Percentiles rank a stretch among this genome's conserved stretches.
Conservation (phyloP, 2,797 vertebrate species). For the Oryzias dopingdopingensis region DNA sequence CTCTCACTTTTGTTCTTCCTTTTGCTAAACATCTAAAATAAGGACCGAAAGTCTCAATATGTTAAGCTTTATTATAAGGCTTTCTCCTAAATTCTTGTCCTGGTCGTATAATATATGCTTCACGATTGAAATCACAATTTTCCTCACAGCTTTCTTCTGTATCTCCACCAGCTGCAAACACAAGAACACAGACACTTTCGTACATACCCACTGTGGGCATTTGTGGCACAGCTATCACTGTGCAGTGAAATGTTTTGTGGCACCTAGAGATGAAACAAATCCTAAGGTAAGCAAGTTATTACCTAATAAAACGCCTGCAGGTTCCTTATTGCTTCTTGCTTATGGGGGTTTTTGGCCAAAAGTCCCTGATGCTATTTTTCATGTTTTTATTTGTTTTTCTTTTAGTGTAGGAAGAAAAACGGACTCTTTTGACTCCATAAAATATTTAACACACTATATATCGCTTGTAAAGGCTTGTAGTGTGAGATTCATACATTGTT, state of each 20-base stretch:
- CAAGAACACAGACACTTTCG: slow-evolving; percentile 5
- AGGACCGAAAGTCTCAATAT: background rate
- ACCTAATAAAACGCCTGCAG: slow-evolving; percentile 49
- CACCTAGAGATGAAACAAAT: slow-evolving; percentile 41
- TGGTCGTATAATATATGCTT: slow-evolving; percentile 52
- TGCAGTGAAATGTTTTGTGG: slow-evolving; percentile 48
- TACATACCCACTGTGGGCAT: slow-evolving; percentile 9
- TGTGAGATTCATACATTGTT: slow-evolving; percentile 33
- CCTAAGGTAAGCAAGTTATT: slow-evolving; percentile 56
- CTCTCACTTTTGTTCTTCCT: too few relatives aligned
- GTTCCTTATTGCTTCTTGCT: slow-evolving; percentile 32
- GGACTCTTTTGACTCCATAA: slow-evolving; percentile 52
- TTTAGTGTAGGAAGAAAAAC: slow-evolving; percentile 51
- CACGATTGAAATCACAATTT: slow-evolving; percentile 44
- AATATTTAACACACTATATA: slow-evolving; percentile 49
- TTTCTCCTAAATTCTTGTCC: slow-evolving; percentile 50
- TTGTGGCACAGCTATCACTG: slow-evolving; percentile 40
- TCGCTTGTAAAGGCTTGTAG: slow-evolving; percentile 51
- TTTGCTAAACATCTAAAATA: background rate
- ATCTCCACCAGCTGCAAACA: slow-evolving; percentile 5
- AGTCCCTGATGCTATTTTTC: slow-evolving; percentile 30
- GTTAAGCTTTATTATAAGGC: background rate
- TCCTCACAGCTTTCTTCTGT: slow-evolving; percentile 21
- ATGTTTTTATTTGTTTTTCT: slow-evolving; percentile 55
- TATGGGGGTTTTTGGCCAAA: slow-evolving; percentile 26